Evolutionary conservation across 2,113 vertebrate genomes (phyloP).

Genomic region (Gavia stellata): DNA sequence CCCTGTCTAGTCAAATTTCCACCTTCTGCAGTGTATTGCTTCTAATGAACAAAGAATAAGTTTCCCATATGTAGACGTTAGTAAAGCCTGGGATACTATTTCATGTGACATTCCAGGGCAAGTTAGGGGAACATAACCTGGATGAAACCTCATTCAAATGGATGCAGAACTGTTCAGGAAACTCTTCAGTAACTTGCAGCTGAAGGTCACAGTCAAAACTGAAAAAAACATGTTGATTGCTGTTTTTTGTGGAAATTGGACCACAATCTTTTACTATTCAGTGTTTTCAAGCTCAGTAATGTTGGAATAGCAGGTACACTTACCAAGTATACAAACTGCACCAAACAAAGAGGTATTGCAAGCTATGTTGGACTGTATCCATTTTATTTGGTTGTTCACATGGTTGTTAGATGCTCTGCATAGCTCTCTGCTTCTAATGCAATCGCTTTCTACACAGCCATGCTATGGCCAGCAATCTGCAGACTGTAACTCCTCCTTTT

Average conservation of each 20-base stretch:
- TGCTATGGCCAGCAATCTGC: not conserved
- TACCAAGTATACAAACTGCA: not conserved
- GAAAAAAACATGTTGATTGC: too few relatives aligned
- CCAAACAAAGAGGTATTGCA: not conserved
- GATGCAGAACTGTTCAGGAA: not conserved
- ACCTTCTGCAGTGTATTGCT: not conserved
- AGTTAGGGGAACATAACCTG: not conserved
- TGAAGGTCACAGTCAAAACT: not conserved
- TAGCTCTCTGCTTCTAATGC: not conserved
- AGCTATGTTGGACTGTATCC: not conserved
- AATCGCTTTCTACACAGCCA: not conserved
- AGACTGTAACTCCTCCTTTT: not conserved
- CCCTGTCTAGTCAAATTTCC: not conserved
- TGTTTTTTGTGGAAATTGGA: not conserved
- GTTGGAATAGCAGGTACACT: not conserved
- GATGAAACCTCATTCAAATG: not conserved
- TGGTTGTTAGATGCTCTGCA: not conserved
- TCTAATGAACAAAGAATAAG: not conserved
- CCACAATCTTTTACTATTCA: not conserved
- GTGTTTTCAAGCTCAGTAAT: not conserved
- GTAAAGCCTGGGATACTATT: not conserved
- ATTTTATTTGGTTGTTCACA: not conserved
- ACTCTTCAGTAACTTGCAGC: not conserved
- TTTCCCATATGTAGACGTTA: not conserved
- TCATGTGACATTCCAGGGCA: not conserved